phyloP scores from a whole-genome alignment of 1,140 invertebrate species.

The Alviniconcha marisindica region DNA sequence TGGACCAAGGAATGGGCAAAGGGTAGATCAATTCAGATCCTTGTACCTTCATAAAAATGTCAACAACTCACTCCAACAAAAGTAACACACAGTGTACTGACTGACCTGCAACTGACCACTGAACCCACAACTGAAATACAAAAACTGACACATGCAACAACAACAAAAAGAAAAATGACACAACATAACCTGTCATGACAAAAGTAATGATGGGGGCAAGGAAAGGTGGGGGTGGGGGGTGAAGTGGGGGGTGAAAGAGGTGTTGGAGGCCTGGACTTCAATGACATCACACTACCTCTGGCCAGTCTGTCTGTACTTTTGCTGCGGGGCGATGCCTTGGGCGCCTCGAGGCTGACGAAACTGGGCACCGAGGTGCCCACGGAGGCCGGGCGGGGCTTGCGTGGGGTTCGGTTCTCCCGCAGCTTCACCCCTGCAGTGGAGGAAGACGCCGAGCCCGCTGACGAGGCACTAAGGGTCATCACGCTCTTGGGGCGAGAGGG shows the following conservation, averaged over 20 bases:
- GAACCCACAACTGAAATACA: no score
- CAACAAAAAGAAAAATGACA: no score
- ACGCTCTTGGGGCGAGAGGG: slow-evolving; percentile 64
- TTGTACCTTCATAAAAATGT: no score
- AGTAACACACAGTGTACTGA: no score
- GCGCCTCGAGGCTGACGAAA: slow-evolving; percentile 60
- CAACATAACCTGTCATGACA: no score
- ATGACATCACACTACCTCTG: slow-evolving; percentile 58
- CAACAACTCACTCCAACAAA: no score
- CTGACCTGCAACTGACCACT: no score
- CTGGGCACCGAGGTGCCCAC: slow-evolving; percentile 68
- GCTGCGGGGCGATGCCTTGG: slow-evolving; percentile 55
- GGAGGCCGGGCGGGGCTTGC: slow-evolving; percentile 69
- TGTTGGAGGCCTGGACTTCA: background rate
- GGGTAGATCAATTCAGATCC: no score
- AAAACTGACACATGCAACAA: no score
- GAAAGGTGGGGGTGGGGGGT: background rate
- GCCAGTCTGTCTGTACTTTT: slow-evolving; percentile 67
- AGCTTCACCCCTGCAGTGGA: slow-evolving; percentile 48
- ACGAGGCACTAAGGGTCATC: slow-evolving; percentile 52
- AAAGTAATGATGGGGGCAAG: no score
- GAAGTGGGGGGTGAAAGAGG: background rate
- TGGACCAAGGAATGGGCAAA: no score
- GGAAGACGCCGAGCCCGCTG: slow-evolving; percentile 1
- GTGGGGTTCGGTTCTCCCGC: slow-evolving; percentile 59